Evolutionary conservation across 1,140 invertebrate genomes (phyloP), one percentile per base, ranked within the genome.

Genomic region (Helicoverpa zea): DNA sequence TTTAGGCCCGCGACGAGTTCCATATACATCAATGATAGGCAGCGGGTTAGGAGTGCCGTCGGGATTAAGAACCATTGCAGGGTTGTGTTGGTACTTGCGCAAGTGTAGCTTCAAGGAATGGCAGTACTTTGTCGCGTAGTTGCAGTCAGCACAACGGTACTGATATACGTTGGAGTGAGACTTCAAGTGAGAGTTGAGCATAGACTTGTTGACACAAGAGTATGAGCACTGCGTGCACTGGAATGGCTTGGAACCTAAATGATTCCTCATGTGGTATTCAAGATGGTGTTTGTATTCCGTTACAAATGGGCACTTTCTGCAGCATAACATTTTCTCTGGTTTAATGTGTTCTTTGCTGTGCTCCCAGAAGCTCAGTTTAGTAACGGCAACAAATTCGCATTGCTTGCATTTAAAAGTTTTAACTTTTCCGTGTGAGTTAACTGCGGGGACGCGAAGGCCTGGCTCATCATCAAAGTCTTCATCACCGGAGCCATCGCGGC

Each of bases 231-330:
- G 97, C 68, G 96, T 95, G 92, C 99, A 99, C 89, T 99, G 98
- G 95, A 98, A 99, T 0, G 99, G 99, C 88, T 99, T 99, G 0
- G 97, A 98, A 9, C 98, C 98, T 85, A 97, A 97, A 92, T 99
- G 99, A 91, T 99, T 99, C 9, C 98, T 96, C 85, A 99, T 96
- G 92, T 99, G 99, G 89, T 99, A 99, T 88, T 99, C 99, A 13
- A 99, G 93, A 87, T 99, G 99, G 91, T 99, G 99, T 87, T 99
- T 99, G 95, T 99, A 99, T 90, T 99, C 99, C 0, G 99, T 99
- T 0, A 99, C 98, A 91, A 99, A 99, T 0, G 98, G 97, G 91
- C 99, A 99, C 85, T 98, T 97, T 0, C 97, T 97, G 87, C 99
- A 99, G 47, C 97, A 97, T 1, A 99, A 95, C 77, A 99, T 96